phyloP scores from a whole-genome alignment of 2,888 invertebrate species.

The Buathra laborator region DNA sequence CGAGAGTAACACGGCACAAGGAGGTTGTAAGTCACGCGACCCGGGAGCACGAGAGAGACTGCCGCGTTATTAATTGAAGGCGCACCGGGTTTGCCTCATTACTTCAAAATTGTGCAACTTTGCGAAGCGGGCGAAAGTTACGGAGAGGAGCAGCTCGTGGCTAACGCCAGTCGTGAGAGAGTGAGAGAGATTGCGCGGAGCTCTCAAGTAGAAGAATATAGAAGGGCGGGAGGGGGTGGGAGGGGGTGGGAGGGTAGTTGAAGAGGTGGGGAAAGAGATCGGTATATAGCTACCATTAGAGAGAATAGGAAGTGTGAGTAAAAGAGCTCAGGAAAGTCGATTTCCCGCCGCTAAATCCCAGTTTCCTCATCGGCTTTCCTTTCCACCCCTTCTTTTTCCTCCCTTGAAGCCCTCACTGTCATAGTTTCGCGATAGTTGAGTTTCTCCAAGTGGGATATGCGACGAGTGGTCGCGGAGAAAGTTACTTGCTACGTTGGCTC shows the following conservation, averaged over 20 bases:
- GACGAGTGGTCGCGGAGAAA: conserved; percentile 34
- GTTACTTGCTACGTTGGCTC: not conserved
- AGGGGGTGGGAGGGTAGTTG: not conserved
- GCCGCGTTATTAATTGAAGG: conserved; percentile 71
- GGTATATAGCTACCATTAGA: conserved; percentile 11
- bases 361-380: conserved; percentile 21
- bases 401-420: conserved; percentile 1
- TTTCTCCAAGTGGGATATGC: conserved; percentile 30
- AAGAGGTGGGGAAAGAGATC: not conserved
- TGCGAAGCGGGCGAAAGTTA: conserved; percentile 54
- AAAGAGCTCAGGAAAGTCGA: conserved; percentile 40
- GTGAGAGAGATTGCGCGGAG: not conserved
- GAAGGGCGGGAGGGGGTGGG: not conserved
- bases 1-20: not conserved
- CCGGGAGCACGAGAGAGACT: conserved; percentile 17
- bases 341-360: conserved; percentile 45
- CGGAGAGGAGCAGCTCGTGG: conserved; percentile 21
- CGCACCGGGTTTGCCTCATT: conserved; percentile 66
- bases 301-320: conserved; percentile 8
- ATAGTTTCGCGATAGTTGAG: conserved; percentile 56
- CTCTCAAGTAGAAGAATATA: not conserved
- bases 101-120: conserved; percentile 71
- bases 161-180: not conserved
- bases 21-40: conserved; percentile 64
- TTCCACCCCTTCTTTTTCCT: conserved; percentile 3